Conservation (phyloP, 2,888 invertebrate species). For the Euclidia mi region DNA sequence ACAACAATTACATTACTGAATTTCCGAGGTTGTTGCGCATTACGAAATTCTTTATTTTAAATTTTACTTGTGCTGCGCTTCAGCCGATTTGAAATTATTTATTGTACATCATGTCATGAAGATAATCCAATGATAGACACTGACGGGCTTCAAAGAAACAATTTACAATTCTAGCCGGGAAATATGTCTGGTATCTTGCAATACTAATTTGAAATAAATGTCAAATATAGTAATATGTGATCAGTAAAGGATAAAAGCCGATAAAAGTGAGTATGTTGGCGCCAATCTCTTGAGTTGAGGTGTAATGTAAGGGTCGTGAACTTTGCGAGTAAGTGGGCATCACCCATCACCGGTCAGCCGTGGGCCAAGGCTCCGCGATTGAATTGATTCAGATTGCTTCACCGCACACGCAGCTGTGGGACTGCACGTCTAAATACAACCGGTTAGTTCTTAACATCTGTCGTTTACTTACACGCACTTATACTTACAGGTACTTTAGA, state of each 20-base stretch:
- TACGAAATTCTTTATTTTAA: conserved; percentile 1
- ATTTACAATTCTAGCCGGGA: conserved; percentile 10
- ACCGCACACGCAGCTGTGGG: conserved; percentile 41
- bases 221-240: conserved; percentile 24
- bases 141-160: conserved; percentile 9
- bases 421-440: conserved; percentile 33
- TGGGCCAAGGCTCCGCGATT: conserved; percentile 47
- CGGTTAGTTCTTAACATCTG: conserved; percentile 41
- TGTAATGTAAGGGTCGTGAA: conserved; percentile 57
- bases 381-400: conserved; percentile 61
- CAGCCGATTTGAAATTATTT: conserved; percentile 2
- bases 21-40: conserved; percentile 1
- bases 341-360: no score
- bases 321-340: conserved; percentile 55
- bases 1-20: conserved; percentile 1
- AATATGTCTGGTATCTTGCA: conserved; percentile 19
- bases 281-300: conserved; percentile 31
- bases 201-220: conserved; percentile 38
- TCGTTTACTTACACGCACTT: conserved; percentile 35
- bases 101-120: conserved; percentile 2
- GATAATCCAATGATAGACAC: conserved; percentile 14
- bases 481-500: conserved; percentile 4
- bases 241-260: not conserved
- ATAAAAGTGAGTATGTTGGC: conserved; percentile 23
- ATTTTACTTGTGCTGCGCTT: no score